Evolutionary conservation across 2,797 vertebrate species (phyloP).

Genomic region (Ceryle rudis): DNA sequence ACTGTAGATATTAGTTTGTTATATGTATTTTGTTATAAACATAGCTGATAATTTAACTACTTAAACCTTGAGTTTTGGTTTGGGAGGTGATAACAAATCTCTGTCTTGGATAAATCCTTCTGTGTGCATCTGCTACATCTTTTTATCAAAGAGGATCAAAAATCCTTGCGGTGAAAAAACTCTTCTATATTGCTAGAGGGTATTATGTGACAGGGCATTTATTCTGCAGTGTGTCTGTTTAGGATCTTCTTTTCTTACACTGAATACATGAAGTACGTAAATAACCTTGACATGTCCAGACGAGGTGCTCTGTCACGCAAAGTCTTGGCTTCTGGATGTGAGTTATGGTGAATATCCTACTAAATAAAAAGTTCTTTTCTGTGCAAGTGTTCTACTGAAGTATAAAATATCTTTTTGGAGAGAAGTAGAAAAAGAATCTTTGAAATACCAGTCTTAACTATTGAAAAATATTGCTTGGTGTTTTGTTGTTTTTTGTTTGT

Average conservation of each 20-base stretch:
- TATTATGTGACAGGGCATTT: neutral
- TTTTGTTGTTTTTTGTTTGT: neutral
- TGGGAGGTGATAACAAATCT: neutral
- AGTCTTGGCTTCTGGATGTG: accelerated
- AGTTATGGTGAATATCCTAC: neutral
- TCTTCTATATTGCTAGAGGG: neutral
- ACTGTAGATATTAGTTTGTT: neutral
- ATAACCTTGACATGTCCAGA: neutral
- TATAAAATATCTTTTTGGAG: neutral
- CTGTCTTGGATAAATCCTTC: neutral
- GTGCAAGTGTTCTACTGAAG: neutral
- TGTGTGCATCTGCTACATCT: neutral
- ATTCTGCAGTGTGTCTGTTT: neutral
- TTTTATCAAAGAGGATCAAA: neutral
- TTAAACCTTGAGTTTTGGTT: neutral
- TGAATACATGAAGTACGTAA: neutral
- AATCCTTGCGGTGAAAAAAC: neutral
- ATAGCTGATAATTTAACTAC: neutral
- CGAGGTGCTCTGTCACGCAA: neutral
- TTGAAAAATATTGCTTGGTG: neutral
- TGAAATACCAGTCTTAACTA: neutral
- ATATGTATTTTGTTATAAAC: neutral
- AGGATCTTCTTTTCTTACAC: accelerated
- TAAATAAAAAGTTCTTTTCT: neutral
- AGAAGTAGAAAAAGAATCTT: neutral